phyloP scores from a whole-genome alignment of 2,797 vertebrate genomes.

The Xyrichtys novacula region DNA sequence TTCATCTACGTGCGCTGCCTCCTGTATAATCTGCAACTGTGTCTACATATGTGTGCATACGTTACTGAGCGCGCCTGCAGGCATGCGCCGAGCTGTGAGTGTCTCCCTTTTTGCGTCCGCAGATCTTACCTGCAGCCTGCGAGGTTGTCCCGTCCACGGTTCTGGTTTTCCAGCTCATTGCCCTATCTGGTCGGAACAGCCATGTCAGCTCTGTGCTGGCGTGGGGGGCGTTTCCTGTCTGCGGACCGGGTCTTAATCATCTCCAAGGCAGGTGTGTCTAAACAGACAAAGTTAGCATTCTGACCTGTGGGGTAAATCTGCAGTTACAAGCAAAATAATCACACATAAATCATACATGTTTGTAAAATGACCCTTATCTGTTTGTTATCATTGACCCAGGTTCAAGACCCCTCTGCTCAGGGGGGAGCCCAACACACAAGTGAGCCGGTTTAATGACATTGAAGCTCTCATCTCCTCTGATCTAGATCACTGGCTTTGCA shows the following conservation, averaged over 20 bases:
- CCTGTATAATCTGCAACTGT: neutral
- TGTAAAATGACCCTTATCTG: constrained; percentile 1
- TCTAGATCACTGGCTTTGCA: constrained; percentile 95
- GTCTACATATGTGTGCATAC: constrained; percentile 17
- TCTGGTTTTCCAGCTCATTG: constrained; percentile 89
- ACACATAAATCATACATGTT: neutral
- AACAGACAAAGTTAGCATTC: constrained; percentile 1
- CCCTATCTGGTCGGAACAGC: constrained; percentile 76
- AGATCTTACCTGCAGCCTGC: constrained; percentile 87
- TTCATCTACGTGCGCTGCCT: constrained; percentile 13
- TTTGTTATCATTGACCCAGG: constrained; percentile 62
- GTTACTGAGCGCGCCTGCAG: constrained; percentile 22
- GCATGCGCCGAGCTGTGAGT: constrained; percentile 26
- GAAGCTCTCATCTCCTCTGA: constrained; percentile 90
- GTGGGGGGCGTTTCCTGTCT: constrained; percentile 92
- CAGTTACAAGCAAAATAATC: neutral
- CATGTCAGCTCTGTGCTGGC: constrained; percentile 81
- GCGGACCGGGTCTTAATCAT: constrained; percentile 79
- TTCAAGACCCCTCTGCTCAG: constrained; percentile 91
- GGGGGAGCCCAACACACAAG: constrained; percentile 82
- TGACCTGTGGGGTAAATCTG: neutral
- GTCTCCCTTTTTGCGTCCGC: constrained; percentile 26
- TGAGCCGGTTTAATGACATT: constrained; percentile 89
- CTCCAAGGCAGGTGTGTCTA: constrained; percentile 86
- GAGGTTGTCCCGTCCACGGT: constrained; percentile 85